phyloP scores from a whole-genome alignment of 1,140 invertebrate species.

The Drosophila kohkoa region DNA sequence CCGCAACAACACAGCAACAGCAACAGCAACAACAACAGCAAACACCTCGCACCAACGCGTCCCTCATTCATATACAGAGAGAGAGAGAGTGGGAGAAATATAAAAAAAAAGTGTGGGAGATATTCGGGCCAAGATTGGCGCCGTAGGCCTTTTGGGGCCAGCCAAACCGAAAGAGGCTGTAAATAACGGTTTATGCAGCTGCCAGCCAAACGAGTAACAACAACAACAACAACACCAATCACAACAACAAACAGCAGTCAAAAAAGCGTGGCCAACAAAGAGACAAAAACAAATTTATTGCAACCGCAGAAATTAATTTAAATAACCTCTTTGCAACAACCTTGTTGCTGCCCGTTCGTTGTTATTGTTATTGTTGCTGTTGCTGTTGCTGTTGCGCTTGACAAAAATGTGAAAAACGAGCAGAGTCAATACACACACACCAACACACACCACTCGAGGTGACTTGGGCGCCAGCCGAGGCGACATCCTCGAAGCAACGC shows the following conservation, averaged over 20 bases:
- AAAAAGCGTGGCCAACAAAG: slow-evolving; percentile 26
- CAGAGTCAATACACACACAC: slow-evolving; percentile 24
- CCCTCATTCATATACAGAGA: neutral
- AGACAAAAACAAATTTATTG: slow-evolving; percentile 64
- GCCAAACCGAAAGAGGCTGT: slow-evolving; percentile 52
- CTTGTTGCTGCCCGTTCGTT: slow-evolving; percentile 2
- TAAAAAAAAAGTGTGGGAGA: neutral
- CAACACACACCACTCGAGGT: neutral
- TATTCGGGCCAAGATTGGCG: slow-evolving; percentile 46
- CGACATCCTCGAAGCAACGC: neutral
- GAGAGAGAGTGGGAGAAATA: neutral
- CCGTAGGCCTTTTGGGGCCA: slow-evolving; percentile 28
- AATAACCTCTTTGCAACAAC: slow-evolving; percentile 62
- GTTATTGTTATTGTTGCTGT: slow-evolving; percentile 22
- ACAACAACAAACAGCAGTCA: slow-evolving; percentile 17
- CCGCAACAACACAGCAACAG: neutral
- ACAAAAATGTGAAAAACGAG: slow-evolving; percentile 59
- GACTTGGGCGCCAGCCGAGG: neutral
- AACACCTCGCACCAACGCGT: neutral
- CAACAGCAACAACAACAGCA: neutral
- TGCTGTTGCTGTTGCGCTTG: too few species aligned
- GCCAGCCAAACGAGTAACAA: slow-evolving; percentile 22
- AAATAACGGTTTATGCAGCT: slow-evolving; percentile 66
- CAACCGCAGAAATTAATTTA: slow-evolving; percentile 76
- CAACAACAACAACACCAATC: slow-evolving; percentile 17